Evolutionary conservation across 2,113 vertebrate genomes (phyloP), one percentile per base, ranked within the genome.

Genomic region (Melanerpes aurifrons): DNA sequence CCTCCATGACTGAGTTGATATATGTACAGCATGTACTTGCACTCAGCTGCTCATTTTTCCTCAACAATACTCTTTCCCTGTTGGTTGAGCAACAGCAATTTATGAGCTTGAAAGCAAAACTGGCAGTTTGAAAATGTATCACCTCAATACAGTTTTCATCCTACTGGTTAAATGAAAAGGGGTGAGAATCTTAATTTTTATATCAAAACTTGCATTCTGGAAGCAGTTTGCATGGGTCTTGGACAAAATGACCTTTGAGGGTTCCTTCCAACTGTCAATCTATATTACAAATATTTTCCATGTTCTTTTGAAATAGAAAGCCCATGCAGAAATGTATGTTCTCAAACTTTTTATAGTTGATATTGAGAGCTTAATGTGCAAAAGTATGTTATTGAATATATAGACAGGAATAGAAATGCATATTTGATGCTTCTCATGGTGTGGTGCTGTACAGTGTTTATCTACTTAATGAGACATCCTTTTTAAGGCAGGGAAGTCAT

Each of bases 371-470:
- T 62, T 63, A 17, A 25, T 68, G n/a, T 92, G 59, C 18, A 10
- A 9, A 84, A 53, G 7, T 25, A 4, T 28, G 9, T 76, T 69
- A 31, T 29, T 61, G 63, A 50, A n/a, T 10, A 8, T 9, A 3
- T 54, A 21, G 70, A 15, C 10, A 25, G 17, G 43, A 63, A 11
- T 15, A 24, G 80, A 37, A 76, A 21, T 12, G 4, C 0, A 0
- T 57, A 8, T 77, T 83, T 4, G 3, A 12, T 31, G 22, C n/a
- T 29, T 59, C 47, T 91, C 24, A 18, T 47, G 31, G 5, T 10
- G 10, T 1, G 0, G 3, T 69, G 59, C 28, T 70, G 86, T 35
- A 21, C 14, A 15, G 7, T 69, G 25, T 57, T 64, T 53, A 26
- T 40, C 11, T 37, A 2, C 11, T 82, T 87, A 15, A 53, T 53